Evolutionary conservation across 2,888 invertebrate species (phyloP), one percentile per base, ranked within the genome.

Genomic region (Sarcophaga carnaria): DNA sequence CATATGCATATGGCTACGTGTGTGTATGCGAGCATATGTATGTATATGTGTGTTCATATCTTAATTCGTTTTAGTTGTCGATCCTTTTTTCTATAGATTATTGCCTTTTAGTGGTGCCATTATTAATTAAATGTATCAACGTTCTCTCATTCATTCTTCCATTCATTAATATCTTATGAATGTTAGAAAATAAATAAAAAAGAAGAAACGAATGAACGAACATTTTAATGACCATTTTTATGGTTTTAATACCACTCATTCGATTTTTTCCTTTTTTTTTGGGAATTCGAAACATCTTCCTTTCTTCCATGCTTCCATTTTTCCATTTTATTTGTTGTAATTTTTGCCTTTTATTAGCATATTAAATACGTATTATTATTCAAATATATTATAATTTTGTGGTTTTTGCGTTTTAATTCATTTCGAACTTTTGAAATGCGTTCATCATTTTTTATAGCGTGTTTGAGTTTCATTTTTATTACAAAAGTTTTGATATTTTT

Each of bases 81-180:
- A 59, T 11, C 54, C n/a, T 75, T 79, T 76, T 80, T 79, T 78
- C 49, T 75, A 27, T 67, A 72, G 79, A 80, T 81, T 76, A 87
- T 84, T 71, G 71, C 54, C 66, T 84, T 87, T 87, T 87, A 81
- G 87, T 84, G 87, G 81, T 87, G 84, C 71, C 87, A 84, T 87
- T 87, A 84, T 87, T 87, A 87, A 87, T 87, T 87, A 87, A 87
- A 84, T 81, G 78, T 77, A 81, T 81, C 80, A 79, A 54, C 37
- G 37, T 37, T 6, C 37, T 6, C 10, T 37, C 2, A 37, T 37
- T 37, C 71, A 78, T 80, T 80, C 14, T 12, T 49, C 4, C 71
- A 78, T 72, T 78, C 45, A 70, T 76, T 82, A 76, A 74, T 77
- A 54, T 54, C 54, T 14, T 54, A 77, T 78, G 67, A 81, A 86